Percentiles rank a stretch among this genome's conserved stretches.
Conservation (phyloP, 2,797 vertebrate genomes). For the Rousettus madagascariensis region DNA sequence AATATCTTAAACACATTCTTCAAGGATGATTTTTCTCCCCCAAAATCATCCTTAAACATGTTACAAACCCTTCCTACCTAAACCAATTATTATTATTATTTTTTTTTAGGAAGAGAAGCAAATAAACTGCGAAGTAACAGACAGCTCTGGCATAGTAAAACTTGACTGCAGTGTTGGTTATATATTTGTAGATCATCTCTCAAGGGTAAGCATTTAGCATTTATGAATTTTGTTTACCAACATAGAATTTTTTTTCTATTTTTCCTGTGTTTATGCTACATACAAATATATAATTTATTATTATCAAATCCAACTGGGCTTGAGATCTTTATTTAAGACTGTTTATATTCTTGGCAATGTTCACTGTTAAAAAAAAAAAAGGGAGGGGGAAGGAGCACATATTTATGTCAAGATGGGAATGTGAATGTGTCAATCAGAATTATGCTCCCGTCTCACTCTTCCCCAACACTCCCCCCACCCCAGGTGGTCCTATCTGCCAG, state of each 20-base stretch:
- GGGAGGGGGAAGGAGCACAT: not conserved
- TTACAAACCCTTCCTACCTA: not conserved
- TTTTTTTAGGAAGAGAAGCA: conserved; percentile 89
- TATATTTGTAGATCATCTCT: conserved; percentile 88
- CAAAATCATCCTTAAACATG: not conserved
- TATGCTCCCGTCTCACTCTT: conserved; percentile 2
- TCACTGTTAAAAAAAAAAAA: not conserved
- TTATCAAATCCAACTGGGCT: not conserved
- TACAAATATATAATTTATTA: not conserved
- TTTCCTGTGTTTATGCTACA: not conserved
- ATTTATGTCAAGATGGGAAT: not conserved
- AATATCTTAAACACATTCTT: not conserved
- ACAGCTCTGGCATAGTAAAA: conserved; percentile 83
- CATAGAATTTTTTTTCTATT: not conserved
- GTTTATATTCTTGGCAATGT: conserved; percentile 44
- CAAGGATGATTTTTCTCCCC: not conserved
- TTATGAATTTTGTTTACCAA: not conserved
- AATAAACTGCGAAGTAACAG: conserved; percentile 89
- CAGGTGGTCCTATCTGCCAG: conserved; percentile 72
- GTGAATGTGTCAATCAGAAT: conserved; percentile 51
- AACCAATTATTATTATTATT: conserved; percentile 12
- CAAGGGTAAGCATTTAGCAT: conserved; percentile 86
- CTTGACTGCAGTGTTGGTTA: conserved; percentile 91
- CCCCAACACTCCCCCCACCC: conserved; percentile 19
- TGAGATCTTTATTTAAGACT: conserved; percentile 24